Evolutionary conservation across 2,888 invertebrate species (phyloP), one percentile per base, ranked within the genome.

Genomic region (Drosophila nr. fundita): DNA sequence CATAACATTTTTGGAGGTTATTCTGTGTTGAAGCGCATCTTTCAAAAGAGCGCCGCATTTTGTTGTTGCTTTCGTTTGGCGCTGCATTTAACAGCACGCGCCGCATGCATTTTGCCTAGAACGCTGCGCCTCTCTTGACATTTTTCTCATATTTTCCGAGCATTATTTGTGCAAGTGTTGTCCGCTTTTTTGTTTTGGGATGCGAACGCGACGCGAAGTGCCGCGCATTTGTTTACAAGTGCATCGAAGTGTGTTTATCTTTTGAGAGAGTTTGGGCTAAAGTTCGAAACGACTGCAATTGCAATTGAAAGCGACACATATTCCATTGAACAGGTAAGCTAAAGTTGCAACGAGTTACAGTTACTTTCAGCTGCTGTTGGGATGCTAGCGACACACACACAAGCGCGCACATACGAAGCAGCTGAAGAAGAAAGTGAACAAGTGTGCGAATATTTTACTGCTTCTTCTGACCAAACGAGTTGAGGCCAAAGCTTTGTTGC

Each of bases 341-440:
- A 48, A 67, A 38, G 65, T 65, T 74, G 72, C 66, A 73, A 80
- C 52, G 38, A 83, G 80, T 79, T 77, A 87, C 89, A 82, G 89
- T 82, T 84, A 89, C 89, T 89, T 88, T 82, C 73, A 68, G 67
- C 68, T 60, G 62, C 63, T 67, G 70, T 58, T 72, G 73, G 53
- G 82, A 79, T 73, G 80, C 82, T 76, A 67, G 49, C 38, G 52
- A 36, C 29, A 70, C 27, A 48, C 45, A 73, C 32, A 49, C 52
- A 64, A 36, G 36, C 29, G 62, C 8, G 38, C 29, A 40, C 54
- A 62, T 52, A 52, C 65, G 70, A 53, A 70, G 76, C 67, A 61
- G 76, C 57, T 66, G 63, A 58, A 86, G 87, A 85, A 89, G 85
- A 86, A 86, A 89, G 85, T 89, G 87, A 85, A 87, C 82, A 87